Evolutionary conservation across 2,888 invertebrate species (phyloP), one percentile per base, ranked within the genome.

Genomic region (Meliscaeva auricollis): DNA sequence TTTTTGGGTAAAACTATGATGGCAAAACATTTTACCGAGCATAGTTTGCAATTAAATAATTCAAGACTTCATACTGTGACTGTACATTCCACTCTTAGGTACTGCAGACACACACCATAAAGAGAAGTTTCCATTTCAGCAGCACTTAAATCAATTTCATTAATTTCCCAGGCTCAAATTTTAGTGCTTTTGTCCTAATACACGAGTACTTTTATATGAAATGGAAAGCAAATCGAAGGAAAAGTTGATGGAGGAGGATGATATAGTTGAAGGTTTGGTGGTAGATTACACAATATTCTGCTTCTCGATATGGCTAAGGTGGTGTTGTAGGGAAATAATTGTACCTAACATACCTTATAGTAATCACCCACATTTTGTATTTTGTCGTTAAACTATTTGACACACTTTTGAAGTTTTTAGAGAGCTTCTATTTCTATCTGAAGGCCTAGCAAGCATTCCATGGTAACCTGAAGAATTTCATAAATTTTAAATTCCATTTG

Each of bases 21-120:
- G 30, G 50, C 62, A 69, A 60, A 83, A 74, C 78, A 79, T 70
- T 56, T 50, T 35, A 48, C 54, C 69, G 20, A 70, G 64, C 74
- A 79, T 84, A 79, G 83, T 79, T 84, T 83, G 38, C 83, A 84
- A 84, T 84, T 84, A 84, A 84, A 84, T 84, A 75, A 66, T 79
- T 84, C 79, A 84, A 58, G 64, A 83, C 70, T 66, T 70, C 62
- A 66, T 62, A 1, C 22, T 41, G 13, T 11, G 41, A 9, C 4
- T 41, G 6, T 15, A 26, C 17, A 38, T 11, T 11, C n/a, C 35
- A 32, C 11, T 4, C 41, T 22, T 26, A 26, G 26, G n/a, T n/a
- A n/a, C n/a, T n/a, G n/a, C n/a, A n/a, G n/a, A n/a, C n/a, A 50
- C 11, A 48, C 44, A 22, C 1, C 6, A 58, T 20, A 60, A 35